Base-by-base conservation (phyloP, 2,113 vertebrate species). In the Crypturellus undulatus region DNA sequence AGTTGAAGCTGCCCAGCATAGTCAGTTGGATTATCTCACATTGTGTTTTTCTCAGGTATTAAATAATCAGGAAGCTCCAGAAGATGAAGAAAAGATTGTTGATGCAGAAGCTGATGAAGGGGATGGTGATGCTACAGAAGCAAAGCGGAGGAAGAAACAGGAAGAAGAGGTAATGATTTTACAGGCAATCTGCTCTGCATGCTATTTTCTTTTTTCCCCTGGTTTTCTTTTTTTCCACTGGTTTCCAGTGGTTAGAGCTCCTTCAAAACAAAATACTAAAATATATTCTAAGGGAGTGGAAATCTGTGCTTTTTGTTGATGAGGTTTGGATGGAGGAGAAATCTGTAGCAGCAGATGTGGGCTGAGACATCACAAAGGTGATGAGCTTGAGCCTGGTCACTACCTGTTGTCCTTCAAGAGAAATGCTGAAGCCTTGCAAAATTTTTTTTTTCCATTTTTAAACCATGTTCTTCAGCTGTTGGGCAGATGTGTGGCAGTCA, bases 101-200 rank as follows among this genome's bases (percentile, higher is more conserved):
- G 98, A 99, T 5, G 99, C 98, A 25, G 98, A 98, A 91, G 98
- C 97, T 16, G 98, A 99, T 20, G 99, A 99, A 97, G 99, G 99
- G 5, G 99, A 99, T 26, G 97, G 98, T 0, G 99, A 99, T 21
- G 99, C 99, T 15, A 98, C 99, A 1, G 99, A 99, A 25, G 91
- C 96, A 75, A 99, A 98, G 90, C 97, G 97, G 62, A 99, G 80
- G 93, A 97, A 96, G 92, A 99, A 99, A 79, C 99, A 99, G 83
- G 98, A 99, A 47, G 99, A 99, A 60, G 99, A 99, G 98, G 99
- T 99, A 95, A 88, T 56, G 58, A 11, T 21, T 59, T 47, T 8
- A 5, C 34, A 82, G 21, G 12, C 87, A 63, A 43, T 84, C 34
- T 45, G 7, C 38, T 30, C 38, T 73, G 67, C 32, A 62, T 14